Conservation (phyloP, 1,140 invertebrate genomes). For the Cepaea nemoralis region DNA sequence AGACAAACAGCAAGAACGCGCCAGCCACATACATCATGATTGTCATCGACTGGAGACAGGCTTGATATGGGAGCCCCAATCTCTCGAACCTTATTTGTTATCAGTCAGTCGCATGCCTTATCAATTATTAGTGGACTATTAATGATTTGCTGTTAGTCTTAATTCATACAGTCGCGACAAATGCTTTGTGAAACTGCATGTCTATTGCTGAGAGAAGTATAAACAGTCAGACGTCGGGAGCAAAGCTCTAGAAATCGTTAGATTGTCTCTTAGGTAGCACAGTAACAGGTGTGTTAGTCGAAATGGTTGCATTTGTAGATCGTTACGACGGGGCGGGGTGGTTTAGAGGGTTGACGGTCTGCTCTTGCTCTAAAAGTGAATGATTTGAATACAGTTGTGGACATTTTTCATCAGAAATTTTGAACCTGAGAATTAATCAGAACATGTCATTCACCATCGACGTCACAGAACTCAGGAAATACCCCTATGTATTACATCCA, state of each 20-base stretch:
- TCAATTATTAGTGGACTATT: constrained; percentile 16
- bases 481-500: no score
- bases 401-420: no score
- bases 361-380: no score
- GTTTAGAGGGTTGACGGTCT: no score
- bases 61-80: not conserved
- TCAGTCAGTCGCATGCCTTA: not conserved
- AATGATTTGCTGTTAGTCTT: constrained; percentile 1
- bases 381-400: no score
- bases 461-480: no score
- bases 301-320: no score
- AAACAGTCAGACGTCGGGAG: not conserved
- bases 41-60: not conserved
- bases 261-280: no score
- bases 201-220: not conserved
- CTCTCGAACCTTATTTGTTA: not conserved
- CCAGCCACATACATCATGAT: constrained; percentile 3
- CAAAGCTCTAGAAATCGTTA: not conserved
- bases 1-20: not conserved
- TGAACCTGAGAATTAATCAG: no score
- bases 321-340: no score
- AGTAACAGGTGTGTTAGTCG: no score
- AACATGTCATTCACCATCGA: no score
- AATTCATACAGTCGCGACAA: not conserved
- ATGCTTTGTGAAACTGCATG: not conserved